Percentiles rank a stretch among this genome's conserved stretches.
Conservation (phyloP, 2,797 vertebrate species). For the Galago senegalensis region DNA sequence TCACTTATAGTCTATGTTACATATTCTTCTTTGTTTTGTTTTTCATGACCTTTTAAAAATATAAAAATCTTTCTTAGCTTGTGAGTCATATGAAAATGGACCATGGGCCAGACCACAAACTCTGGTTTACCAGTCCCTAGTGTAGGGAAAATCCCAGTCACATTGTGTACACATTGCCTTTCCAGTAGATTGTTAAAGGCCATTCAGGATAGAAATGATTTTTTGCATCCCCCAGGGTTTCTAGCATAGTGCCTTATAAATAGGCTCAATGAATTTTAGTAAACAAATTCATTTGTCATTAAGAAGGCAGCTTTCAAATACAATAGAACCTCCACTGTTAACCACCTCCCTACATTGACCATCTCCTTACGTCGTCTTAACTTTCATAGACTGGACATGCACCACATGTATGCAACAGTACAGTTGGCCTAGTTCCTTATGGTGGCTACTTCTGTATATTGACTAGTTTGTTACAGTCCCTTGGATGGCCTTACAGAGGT, state of each 20-base stretch:
- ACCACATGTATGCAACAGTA: too few relatives aligned
- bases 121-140: not conserved
- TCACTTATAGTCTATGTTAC: not conserved
- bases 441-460: too few relatives aligned
- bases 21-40: not conserved
- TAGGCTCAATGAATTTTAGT: not conserved
- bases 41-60: not conserved
- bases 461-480: too few relatives aligned
- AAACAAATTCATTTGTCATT: not conserved
- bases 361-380: too few relatives aligned
- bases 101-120: not conserved
- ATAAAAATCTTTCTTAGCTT: conserved; percentile 31
- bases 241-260: not conserved
- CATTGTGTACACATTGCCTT: not conserved
- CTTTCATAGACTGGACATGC: too few relatives aligned
- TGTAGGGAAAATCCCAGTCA: not conserved
- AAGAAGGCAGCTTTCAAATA: conserved; percentile 29
- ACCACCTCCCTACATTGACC: too few relatives aligned
- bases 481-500: too few relatives aligned
- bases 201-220: conserved; percentile 10
- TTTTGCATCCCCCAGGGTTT: not conserved
- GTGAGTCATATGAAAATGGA: not conserved
- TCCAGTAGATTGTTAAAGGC: not conserved
- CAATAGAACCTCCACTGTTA: too few relatives aligned
- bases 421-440: too few relatives aligned